Evolutionary conservation across 2,113 vertebrate species (phyloP), one percentile per base, ranked within the genome.

Genomic region (Pelvicachromis taeniatus): DNA sequence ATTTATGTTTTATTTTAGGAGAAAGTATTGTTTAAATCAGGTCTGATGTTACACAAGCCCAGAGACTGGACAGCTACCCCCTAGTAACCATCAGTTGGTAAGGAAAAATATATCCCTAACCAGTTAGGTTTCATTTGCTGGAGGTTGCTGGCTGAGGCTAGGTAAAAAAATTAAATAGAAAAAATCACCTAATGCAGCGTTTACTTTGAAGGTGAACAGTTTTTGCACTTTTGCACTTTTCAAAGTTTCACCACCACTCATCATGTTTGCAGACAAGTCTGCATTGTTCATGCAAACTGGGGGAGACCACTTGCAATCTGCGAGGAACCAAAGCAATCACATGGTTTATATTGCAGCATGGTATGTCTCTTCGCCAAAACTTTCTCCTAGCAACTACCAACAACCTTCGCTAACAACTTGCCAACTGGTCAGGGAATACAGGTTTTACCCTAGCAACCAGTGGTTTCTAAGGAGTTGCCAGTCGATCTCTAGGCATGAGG

Each of bases 1-100:
- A n/a, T 40, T 65, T 38, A 13, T n/a, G 10, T 38, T 63, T 65
- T 65, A 9, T 65, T 1, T 65, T 65, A 40, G 33, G 33, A 21
- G 19, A 63, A 7, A 1, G 0, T 4, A 63, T 6, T 13, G 59
- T 65, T 68, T 68, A 68, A 68, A 42, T 68, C 35, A 68, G 38
- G 35, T 38, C 38, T 45, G 4, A 10, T 17, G n/a, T 40, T 23
- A 65, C 33, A 65, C 59, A 68, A 40, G 63, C 35, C n/a, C 16
- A 68, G 12, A 68, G 63, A 42, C 4, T 14, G 31, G 7, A 7
- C 2, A 0, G 35, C n/a, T 5, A 40, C 35, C 4, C 0, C n/a
- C n/a, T 68, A n/a, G 35, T 68, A 42, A 68, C 35, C 63, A 68
- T 40, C 5, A 0, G n/a, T 42, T 1, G 0, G 35, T 65, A 40